These are phyloP conservation scores for Calameuta idolon DNA, from an alignment of 2,888 invertebrate species.

Conservation along the genomic window DNA sequence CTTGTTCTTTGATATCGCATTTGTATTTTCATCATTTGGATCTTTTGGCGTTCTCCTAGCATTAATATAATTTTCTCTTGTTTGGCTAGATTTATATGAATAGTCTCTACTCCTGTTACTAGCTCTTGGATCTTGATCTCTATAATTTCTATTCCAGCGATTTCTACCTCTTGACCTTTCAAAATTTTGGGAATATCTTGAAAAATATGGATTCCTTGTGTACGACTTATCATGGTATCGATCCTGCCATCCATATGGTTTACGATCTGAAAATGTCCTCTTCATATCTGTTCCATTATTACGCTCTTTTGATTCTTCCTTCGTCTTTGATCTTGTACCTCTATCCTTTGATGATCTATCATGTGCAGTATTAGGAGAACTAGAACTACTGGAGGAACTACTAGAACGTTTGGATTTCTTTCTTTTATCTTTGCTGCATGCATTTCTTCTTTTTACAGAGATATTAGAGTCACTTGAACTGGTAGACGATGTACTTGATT, in stretches of 20 bases:
- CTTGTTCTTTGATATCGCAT: not conserved
- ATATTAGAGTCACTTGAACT: conserved; percentile 33
- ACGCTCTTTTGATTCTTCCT: conserved; percentile 27
- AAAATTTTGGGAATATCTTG: not conserved
- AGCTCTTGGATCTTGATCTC: not conserved
- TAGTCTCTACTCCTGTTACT: not conserved
- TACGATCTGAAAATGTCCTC: not conserved
- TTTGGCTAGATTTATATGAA: not conserved
- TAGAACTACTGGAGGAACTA: conserved; percentile 42
- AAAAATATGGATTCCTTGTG: not conserved
- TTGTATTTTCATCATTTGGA: not conserved
- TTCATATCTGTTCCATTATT: conserved; percentile 28
- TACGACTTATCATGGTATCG: not conserved
- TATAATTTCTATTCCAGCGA: not conserved
- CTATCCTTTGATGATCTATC: conserved; percentile 10
- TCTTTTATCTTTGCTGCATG: conserved; percentile 49
- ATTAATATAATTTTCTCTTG: not conserved
- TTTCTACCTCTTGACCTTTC: not conserved
- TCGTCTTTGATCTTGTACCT: conserved; percentile 33
- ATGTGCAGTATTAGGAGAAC: conserved; percentile 37
- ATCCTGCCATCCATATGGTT: not conserved
- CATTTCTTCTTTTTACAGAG: conserved; percentile 39
- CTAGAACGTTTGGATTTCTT: conserved; percentile 44
- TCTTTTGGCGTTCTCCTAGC: not conserved
- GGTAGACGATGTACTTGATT: conserved; percentile 39